A percentile compares a stretch with the other conserved stretches of the same genome.
These are phyloP conservation scores for Diuraphis noxia DNA, from an alignment of 1,140 invertebrate species.

Conservation along the genomic window DNA sequence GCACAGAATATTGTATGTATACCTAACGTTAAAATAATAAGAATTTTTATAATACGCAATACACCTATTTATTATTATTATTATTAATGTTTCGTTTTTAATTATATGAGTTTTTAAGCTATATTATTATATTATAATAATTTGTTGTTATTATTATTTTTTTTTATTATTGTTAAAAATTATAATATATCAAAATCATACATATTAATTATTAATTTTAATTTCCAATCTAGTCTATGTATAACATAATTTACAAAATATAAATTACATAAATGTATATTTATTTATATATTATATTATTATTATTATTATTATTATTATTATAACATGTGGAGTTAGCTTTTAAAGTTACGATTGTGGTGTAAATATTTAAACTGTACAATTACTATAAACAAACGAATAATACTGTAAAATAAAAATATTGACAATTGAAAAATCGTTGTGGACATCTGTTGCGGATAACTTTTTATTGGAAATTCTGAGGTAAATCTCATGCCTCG, in stretches of 20 bases:
- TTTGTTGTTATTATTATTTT: background rate
- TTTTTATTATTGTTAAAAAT: background rate
- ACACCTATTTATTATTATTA: background rate
- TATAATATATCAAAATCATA: background rate
- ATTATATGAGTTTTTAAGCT: background rate
- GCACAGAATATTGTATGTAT: background rate
- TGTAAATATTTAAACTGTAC: conserved; percentile 14
- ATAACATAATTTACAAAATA: background rate
- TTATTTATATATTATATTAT: background rate
- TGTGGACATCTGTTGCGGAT: no score
- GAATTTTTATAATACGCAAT: background rate
- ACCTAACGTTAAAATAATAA: background rate
- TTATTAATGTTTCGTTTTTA: background rate
- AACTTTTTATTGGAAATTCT: background rate
- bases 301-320: conserved; percentile 9
- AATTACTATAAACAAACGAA: conserved; percentile 1
- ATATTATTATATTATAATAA: background rate
- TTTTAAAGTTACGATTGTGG: background rate
- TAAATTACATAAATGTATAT: background rate
- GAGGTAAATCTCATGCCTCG: background rate
- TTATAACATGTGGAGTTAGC: background rate
- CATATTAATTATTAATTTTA: background rate
- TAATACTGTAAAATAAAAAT: background rate
- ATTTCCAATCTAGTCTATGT: conserved; percentile 18
- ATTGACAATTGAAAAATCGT: background rate